Evolutionary conservation across 2,113 vertebrate species (phyloP).

Genomic region (Malurus melanocephalus): DNA sequence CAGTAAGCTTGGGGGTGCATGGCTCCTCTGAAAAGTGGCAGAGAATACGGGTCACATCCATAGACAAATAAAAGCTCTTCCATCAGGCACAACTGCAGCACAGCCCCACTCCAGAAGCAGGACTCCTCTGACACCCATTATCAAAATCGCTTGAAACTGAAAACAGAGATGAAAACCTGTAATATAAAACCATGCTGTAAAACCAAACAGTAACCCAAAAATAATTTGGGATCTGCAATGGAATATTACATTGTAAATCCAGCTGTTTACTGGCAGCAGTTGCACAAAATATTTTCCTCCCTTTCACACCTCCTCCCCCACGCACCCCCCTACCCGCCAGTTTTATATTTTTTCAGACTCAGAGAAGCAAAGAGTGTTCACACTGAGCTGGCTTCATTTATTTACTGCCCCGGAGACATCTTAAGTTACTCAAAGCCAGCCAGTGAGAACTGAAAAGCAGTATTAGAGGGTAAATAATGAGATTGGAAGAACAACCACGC

Average conservation of each 20-base stretch:
- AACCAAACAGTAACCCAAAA: neutral
- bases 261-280: neutral
- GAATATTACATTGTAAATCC: neutral
- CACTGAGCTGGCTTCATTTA: slow-evolving; percentile 11
- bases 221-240: neutral
- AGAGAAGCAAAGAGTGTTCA: neutral
- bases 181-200: neutral
- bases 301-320: no score
- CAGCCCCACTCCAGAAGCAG: neutral
- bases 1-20: neutral
- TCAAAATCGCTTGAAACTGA: neutral
- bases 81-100: neutral
- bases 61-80: neutral
- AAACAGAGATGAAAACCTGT: neutral
- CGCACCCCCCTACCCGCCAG: no score
- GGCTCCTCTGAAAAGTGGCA: neutral
- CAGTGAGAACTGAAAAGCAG: neutral
- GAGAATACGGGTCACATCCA: neutral
- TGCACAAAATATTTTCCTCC: neutral
- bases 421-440: neutral
- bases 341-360: neutral
- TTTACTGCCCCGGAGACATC: neutral
- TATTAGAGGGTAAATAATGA: slow-evolving; percentile 9
- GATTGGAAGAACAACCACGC: neutral
- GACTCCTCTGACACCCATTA: neutral